Conservation (phyloP, 2,888 invertebrate species). For the Tetropium fuscum region DNA sequence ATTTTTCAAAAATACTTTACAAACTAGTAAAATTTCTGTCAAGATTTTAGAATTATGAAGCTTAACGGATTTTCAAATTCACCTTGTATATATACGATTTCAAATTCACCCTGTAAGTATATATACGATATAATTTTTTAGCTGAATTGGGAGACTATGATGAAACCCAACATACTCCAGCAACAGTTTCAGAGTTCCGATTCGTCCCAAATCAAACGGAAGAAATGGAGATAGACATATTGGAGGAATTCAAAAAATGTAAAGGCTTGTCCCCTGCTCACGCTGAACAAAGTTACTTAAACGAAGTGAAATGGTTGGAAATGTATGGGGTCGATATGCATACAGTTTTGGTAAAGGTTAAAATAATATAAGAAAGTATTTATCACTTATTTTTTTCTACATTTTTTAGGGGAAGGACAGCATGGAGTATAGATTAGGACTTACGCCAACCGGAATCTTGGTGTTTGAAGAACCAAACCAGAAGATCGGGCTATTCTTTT, state of each 20-base stretch:
- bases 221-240: slow-evolving; percentile 93
- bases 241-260: slow-evolving; percentile 91
- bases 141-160: slow-evolving; percentile 99
- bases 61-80: no score
- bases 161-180: slow-evolving; percentile 90
- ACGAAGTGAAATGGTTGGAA: slow-evolving; percentile 95
- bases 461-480: slow-evolving; percentile 93
- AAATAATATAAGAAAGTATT: not conserved
- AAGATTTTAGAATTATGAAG: no score
- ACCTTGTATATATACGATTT: no score
- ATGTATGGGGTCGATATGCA: slow-evolving; percentile 99
- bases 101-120: slow-evolving; percentile 91
- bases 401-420: slow-evolving; percentile 88
- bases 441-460: slow-evolving; percentile 98
- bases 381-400: not conserved
- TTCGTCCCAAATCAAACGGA: slow-evolving; percentile 97
- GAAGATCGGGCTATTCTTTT: slow-evolving; percentile 98
- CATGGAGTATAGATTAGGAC: slow-evolving; percentile 94
- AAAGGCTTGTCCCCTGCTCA: slow-evolving; percentile 93
- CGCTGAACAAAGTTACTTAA: slow-evolving; percentile 94
- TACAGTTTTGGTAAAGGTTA: slow-evolving; percentile 78
- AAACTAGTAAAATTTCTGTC: no score
- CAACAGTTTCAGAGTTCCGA: slow-evolving; percentile 97
- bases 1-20: no score
- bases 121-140: slow-evolving; percentile 60